Base-by-base conservation (phyloP, 2,797 vertebrate species). In the Rhynchonycteris naso region DNA sequence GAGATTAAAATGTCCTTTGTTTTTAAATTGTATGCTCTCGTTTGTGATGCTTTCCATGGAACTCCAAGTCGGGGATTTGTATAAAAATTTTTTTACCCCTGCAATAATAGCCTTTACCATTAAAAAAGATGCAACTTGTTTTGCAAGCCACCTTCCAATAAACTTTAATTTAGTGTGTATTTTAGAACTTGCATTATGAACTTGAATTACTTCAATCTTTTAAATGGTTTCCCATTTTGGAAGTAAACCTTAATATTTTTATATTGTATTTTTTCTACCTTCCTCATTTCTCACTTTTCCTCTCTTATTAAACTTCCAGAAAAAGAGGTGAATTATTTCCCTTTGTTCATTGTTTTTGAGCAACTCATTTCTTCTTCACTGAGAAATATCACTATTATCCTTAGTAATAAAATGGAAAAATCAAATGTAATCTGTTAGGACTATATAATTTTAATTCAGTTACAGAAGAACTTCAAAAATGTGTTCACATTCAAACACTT, bases 381-480 rank as follows among this genome's bases (percentile, higher is more conserved):
- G 43, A 83, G 16, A 84, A 90, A 58, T 43, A 26, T 30, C 11
- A 35, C 7, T 82, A 35, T 88, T 90, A 56, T 90, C 28, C 13
- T 74, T 13, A 82, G 47, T 50, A 86, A 56, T 56, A 82, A 33
- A 76, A 21, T 76, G 43, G 78, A 61, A 68, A 52, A 12, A 75
- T 47, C 59, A 83, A 91, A 43, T 87, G 4, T 22, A 85, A 92
- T 21, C 61, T 5, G 13, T 38, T 85, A 93, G 66, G 72, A 19
- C 43, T 88, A 35, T 72, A 90, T 71, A 30, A 30, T 84, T 94
- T 81, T 83, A 88, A 69, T 66, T 94, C 47, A 87, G 43, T 38
- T 65, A 38, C 10, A 83, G 38, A 59, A 35, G 2, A 91, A 66
- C 43, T 91, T 95, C 7, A 61, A 33, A 88, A 11, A 74, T 80